Conservation (phyloP, 2,113 vertebrate genomes). For the Pheucticus melanocephalus region DNA sequence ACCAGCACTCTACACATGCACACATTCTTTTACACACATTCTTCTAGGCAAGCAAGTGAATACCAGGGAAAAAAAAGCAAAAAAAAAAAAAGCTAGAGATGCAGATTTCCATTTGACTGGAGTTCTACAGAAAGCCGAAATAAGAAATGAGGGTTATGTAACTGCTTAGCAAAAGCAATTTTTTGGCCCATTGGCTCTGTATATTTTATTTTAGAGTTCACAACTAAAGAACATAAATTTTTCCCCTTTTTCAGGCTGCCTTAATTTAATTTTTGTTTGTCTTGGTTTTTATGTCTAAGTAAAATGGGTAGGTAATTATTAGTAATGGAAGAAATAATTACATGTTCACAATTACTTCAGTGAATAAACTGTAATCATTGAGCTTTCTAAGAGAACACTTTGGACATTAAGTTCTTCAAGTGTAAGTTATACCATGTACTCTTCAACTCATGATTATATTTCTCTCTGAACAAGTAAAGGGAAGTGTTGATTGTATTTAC, state of each 20-base stretch:
- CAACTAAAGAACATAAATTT: not conserved
- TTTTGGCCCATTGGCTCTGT: conserved; percentile 38
- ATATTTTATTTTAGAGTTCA: conserved; percentile 20
- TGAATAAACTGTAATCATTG: conserved; percentile 39
- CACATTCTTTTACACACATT: not conserved
- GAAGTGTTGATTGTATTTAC: not conserved
- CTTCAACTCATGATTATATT: not conserved
- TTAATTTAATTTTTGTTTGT: not conserved
- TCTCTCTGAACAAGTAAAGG: not conserved
- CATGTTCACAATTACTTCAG: not conserved
- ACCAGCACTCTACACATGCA: not conserved
- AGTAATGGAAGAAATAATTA: conserved; percentile 48
- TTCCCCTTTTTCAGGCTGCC: not conserved
- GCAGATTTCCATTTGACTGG: not conserved
- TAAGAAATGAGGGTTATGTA: not conserved
- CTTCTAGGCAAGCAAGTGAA: not conserved
- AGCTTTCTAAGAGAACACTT: not conserved
- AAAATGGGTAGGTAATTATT: conserved; percentile 39
- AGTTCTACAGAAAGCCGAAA: not conserved
- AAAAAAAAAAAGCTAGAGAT: not conserved
- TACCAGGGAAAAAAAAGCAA: not conserved
- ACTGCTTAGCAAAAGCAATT: conserved; percentile 32
- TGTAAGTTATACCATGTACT: conserved; percentile 1
- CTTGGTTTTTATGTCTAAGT: not conserved
- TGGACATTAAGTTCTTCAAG: conserved; percentile 4